Evolutionary conservation across 2,113 vertebrate species (phyloP).

Genomic region (Burhinus bistriatus): DNA sequence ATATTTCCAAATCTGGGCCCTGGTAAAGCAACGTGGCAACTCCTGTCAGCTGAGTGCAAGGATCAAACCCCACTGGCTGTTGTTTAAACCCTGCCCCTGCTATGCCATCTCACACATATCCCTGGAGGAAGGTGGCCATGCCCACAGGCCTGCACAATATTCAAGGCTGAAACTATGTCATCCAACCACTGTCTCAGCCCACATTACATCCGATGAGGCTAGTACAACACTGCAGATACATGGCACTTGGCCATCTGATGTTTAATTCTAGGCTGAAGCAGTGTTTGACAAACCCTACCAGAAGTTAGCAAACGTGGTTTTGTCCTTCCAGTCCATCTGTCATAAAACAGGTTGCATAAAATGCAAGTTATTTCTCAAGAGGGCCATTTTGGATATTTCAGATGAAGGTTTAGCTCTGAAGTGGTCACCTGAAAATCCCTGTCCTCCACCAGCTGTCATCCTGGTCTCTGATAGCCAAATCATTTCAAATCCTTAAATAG

Average conservation of each 20-base stretch:
- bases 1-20: neutral
- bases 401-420: neutral
- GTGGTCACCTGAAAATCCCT: neutral
- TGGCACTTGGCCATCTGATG: neutral
- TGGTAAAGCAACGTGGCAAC: fast-evolving
- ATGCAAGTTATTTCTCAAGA: neutral
- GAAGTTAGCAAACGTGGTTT: neutral
- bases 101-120: neutral
- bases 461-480: neutral
- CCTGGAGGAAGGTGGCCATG: neutral
- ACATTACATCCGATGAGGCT: neutral
- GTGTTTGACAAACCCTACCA: neutral
- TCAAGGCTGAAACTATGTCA: neutral
- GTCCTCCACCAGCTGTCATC: neutral
- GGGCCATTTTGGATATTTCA: neutral
- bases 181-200: neutral
- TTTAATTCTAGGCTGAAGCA: neutral
- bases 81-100: neutral
- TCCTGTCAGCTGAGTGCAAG: neutral
- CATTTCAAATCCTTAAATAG: neutral
- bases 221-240: neutral
- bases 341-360: neutral
- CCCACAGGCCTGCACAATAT: neutral
- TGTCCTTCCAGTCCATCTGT: neutral
- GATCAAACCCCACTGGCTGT: neutral